Conservation (phyloP, 2,113 vertebrate genomes). For the Rhabdornis inornatus region DNA sequence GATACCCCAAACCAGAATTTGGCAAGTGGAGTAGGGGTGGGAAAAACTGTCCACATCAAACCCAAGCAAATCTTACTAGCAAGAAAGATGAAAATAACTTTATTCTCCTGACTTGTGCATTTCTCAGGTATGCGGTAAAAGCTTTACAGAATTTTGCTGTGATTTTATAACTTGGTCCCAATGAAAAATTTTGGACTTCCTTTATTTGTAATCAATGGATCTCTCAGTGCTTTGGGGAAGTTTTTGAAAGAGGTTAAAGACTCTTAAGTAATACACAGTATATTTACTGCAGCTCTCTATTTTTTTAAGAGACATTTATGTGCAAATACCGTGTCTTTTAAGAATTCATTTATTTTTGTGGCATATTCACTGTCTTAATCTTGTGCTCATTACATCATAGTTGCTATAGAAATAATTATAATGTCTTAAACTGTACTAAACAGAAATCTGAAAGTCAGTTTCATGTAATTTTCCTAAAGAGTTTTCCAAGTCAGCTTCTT, state of each 20-base stretch:
- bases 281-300: not conserved
- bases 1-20: not conserved
- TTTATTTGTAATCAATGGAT: not conserved
- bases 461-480: not conserved
- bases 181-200: not conserved
- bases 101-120: not conserved
- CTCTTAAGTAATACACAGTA: not conserved
- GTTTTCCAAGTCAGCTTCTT: not conserved
- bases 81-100: not conserved
- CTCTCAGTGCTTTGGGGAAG: not conserved
- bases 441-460: not conserved
- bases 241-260: not conserved
- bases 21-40: not conserved
- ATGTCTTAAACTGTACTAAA: not conserved
- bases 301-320: constrained; percentile 7
- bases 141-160: not conserved
- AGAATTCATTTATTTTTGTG: not conserved
- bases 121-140: not conserved
- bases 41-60: not conserved
- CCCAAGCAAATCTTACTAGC: not conserved
- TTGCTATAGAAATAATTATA: constrained; percentile 20
- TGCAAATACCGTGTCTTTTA: not conserved
- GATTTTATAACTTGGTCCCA: not conserved
- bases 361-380: not conserved
- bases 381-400: not conserved